Evolutionary conservation across 2,888 invertebrate genomes (phyloP), one percentile per base, ranked within the genome.

Genomic region (Melinaea marsaeus): DNA sequence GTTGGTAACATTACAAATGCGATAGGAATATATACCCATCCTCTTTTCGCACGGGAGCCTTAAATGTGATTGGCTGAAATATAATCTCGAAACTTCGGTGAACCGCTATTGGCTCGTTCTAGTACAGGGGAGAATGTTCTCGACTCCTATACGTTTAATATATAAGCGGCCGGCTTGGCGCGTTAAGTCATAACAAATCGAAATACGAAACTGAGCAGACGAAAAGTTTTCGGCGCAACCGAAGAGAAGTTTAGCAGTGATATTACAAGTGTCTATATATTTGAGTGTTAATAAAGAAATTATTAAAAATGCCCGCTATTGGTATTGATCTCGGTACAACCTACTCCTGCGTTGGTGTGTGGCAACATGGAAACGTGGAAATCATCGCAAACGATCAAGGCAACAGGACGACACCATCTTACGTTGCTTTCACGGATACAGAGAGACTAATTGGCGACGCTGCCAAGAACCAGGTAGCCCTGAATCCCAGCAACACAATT

Each of bases 381-480:
- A 93, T 94, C 74, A 94, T 95, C 80, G 92, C 92, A 71, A 92
- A 92, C 81, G 92, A 92, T 79, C 92, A 92, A 78, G 94, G 94
- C 66, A 94, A 94, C 88, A 83, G 94, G 73, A 94, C 94, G 13
- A 94, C 94, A 62, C 94, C 94, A 11, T 94, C 93, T 61, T 94
- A 94, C 81, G 94, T 95, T 65, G 95, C 94, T 94, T 95, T 95
- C 83, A 94, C 88, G 4, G 94, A 94, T 79, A 92, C 91, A n/a
- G 94, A 94, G 81, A 87, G 94, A 57, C 90, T 94, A 59, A 92
- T 94, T 76, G 94, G 94, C 61, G 94, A 94, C 79, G 93, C 93
- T 94, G 83, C 94, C 87, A 13, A 94, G 94, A 80, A 92, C 91
- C 33, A 94, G 94, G 81, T 88, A 93, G 60, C 91, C 35, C 88